These are phyloP conservation scores for Colius striatus DNA, from an alignment of 2,113 vertebrate genomes.

Conservation along the genomic window DNA sequence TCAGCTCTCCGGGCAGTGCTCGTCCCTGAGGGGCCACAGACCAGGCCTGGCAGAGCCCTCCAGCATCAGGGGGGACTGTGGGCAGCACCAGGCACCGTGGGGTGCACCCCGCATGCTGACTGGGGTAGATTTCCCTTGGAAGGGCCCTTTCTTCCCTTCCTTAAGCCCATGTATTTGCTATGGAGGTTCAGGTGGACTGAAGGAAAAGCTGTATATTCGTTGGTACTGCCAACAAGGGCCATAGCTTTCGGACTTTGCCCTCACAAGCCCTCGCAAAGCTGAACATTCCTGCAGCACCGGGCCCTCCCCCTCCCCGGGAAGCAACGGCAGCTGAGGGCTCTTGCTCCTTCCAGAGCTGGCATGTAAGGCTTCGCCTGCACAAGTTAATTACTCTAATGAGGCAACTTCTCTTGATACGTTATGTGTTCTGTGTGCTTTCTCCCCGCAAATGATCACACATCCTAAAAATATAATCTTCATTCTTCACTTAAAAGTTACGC, in stretches of 20 bases:
- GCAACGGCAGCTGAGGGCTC: background rate
- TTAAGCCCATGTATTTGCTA: background rate
- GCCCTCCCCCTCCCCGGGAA: background rate
- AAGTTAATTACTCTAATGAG: slow-evolving; percentile 65
- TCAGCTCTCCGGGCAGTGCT: background rate
- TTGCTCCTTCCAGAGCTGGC: background rate
- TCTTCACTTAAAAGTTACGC: slow-evolving; percentile 14
- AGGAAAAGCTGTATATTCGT: background rate
- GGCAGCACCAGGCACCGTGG: rapidly evolving
- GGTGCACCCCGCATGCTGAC: background rate
- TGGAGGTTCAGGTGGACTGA: background rate
- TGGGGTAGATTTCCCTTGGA: background rate
- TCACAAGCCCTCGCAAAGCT: rapidly evolving
- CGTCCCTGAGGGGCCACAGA: background rate
- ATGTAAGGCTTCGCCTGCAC: background rate
- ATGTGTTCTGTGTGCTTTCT: background rate
- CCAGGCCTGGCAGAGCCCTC: background rate
- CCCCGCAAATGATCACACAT: slow-evolving; percentile 29
- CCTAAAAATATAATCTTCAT: slow-evolving; percentile 62
- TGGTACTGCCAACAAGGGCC: background rate
- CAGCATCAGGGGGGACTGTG: too few relatives aligned
- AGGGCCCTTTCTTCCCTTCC: too few relatives aligned
- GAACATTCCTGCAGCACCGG: rapidly evolving
- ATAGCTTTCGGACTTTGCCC: rapidly evolving
- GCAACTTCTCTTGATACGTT: slow-evolving; percentile 13